Evolutionary conservation across 1,140 invertebrate genomes (phyloP), one percentile per base, ranked within the genome.

Genomic region (Diabrotica virgifera): DNA sequence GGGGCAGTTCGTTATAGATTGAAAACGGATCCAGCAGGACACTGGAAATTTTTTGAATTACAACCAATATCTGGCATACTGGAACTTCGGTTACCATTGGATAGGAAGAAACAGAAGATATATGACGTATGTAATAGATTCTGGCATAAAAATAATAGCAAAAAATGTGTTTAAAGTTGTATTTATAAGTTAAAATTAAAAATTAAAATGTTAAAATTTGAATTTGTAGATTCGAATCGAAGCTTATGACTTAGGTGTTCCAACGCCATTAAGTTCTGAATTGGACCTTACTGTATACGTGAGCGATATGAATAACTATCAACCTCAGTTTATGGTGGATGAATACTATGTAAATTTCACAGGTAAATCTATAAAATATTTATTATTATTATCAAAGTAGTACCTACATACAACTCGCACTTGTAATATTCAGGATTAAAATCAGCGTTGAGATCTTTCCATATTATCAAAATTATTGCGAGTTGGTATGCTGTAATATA

Each of bases 201-300:
- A n/a, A n/a, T 24, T 24, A 24, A 24, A 24, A 24, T 24, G 24
- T 24, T 24, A 2, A 46, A 46, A 46, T 46, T 4, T 46, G 8
- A 8, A 46, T 46, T 46, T 78, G 38, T 70, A 94, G 92, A 88
- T 96, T 65, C 84, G 94, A 68, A 87, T 96, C 7, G 93, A 96
- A 83, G 94, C 94, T 0, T 93, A 90, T 75, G 94, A 96, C 80
- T 82, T 94, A 52, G 93, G 93, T 0, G 80, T 87, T 5, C 94
- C 94, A 7, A 94, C 93, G 2, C 87, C 92, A 0, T 77, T 96
- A 0, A 93, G 91, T 59, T 90, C 90, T 0, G 93, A 96, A 78
- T 79, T 96, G 6, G 94, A 96, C 78, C 77, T 97, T 0, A 92
- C 90, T n/a, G 89, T 96, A 70, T 93, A 94, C 72, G 90, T 96